Conservation (phyloP, 2,113 vertebrate species). For the Nansenia antarctica region DNA sequence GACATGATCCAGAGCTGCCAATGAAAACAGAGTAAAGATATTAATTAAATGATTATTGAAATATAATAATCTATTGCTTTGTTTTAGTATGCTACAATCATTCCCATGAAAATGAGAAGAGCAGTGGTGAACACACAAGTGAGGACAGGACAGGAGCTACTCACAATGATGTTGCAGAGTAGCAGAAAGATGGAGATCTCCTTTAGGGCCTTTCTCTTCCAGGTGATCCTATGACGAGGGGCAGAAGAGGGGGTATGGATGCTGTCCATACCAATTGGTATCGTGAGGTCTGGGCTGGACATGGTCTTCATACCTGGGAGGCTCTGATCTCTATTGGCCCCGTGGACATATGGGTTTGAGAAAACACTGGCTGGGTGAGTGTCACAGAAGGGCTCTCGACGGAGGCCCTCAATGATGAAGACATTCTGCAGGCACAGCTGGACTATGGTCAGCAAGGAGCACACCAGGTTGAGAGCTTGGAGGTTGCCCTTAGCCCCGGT, state of each 20-base stretch:
- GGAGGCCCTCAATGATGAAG: slow-evolving; percentile 94
- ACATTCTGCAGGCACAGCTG: slow-evolving; percentile 91
- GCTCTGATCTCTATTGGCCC: slow-evolving; percentile 34
- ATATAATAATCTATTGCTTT: neutral
- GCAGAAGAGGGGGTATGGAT: slow-evolving; percentile 1
- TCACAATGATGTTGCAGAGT: slow-evolving; percentile 88
- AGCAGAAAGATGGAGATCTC: slow-evolving; percentile 89
- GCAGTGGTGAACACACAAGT: too few species aligned
- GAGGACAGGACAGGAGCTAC: too few species aligned
- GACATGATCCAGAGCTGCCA: slow-evolving; percentile 95
- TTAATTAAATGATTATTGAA: neutral
- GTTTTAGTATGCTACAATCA: slow-evolving; percentile 36
- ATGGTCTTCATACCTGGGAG: too few species aligned
- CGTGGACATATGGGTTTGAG: slow-evolving; percentile 72
- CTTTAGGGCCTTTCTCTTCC: slow-evolving; percentile 85
- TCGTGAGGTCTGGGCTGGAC: slow-evolving; percentile 10
- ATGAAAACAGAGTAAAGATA: neutral
- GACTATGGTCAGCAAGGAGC: slow-evolving; percentile 81
- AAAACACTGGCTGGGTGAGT: slow-evolving; percentile 50
- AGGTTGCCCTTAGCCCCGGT: slow-evolving; percentile 65
- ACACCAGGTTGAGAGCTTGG: slow-evolving; percentile 77
- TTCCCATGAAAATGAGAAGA: too few species aligned
- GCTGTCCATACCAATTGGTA: slow-evolving; percentile 16
- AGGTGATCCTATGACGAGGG: slow-evolving; percentile 51
- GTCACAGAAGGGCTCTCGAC: slow-evolving; percentile 80